phyloP scores from a whole-genome alignment of 1,140 invertebrate genomes.

The Chlorops oryzae region DNA sequence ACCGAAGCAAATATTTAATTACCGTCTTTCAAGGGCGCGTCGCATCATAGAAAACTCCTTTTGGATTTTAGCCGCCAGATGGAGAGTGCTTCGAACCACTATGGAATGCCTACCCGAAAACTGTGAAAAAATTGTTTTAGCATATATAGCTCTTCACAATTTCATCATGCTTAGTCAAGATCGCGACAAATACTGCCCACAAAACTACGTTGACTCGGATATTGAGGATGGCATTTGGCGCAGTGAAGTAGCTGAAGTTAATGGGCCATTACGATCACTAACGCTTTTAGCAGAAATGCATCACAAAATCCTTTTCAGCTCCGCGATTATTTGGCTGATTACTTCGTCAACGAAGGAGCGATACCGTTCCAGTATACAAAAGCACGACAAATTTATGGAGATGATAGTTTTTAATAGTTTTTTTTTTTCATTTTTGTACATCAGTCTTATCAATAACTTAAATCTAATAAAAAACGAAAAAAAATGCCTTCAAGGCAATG shows the following conservation, averaged over 20 bases:
- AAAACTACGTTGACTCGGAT: background rate
- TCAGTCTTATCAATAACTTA: too few relatives aligned
- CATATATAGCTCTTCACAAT: background rate
- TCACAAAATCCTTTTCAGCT: background rate
- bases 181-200: background rate
- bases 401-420: too few relatives aligned
- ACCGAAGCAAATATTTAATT: background rate
- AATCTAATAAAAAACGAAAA: too few relatives aligned
- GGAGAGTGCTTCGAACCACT: background rate
- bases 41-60: background rate
- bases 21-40: background rate
- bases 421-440: too few relatives aligned
- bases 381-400: too few relatives aligned
- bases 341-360: background rate
- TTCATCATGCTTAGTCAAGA: background rate
- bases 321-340: background rate
- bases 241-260: background rate
- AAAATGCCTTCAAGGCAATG: too few relatives aligned
- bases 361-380: background rate
- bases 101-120: background rate
- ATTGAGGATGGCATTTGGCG: background rate
- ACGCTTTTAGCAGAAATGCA: background rate
- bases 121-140: background rate
- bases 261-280: background rate
- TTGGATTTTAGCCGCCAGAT: background rate